Conservation (phyloP, 2,888 invertebrate species). For the Hemistola chrysoprasaria region DNA sequence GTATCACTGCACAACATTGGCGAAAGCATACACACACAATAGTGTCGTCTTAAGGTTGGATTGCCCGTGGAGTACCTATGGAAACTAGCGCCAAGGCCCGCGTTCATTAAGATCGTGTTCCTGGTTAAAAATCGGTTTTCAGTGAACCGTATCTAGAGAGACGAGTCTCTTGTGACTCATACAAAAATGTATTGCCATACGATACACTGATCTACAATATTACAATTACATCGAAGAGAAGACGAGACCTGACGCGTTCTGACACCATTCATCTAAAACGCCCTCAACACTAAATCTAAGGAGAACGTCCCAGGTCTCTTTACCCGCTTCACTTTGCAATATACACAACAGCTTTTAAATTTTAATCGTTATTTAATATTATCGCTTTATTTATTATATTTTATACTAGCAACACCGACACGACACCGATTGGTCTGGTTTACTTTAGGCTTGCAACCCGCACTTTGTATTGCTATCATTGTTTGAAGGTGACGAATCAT, state of each 20-base stretch:
- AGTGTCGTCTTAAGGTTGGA: too few relatives aligned
- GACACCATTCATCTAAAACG: background rate
- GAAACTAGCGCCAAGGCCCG: too few relatives aligned
- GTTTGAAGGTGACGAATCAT: constrained; percentile 27
- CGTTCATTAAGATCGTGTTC: too few relatives aligned
- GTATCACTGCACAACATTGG: too few relatives aligned
- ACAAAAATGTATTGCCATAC: constrained; percentile 54
- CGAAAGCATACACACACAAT: too few relatives aligned
- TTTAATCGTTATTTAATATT: constrained; percentile 48
- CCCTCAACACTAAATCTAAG: constrained; percentile 4
- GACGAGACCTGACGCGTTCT: constrained; percentile 19
- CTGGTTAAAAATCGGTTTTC: too few relatives aligned
- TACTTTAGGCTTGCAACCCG: constrained; percentile 54
- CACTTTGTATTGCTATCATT: constrained; percentile 66
- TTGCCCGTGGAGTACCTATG: too few relatives aligned
- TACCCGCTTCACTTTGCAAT: constrained; percentile 45
- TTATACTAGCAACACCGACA: constrained; percentile 69
- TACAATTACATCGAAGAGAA: constrained; percentile 28
- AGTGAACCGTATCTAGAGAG: too few relatives aligned
- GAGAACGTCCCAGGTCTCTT: constrained; percentile 26
- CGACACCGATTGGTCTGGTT: constrained; percentile 76
- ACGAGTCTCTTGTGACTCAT: too few relatives aligned
- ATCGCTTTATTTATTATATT: constrained; percentile 44
- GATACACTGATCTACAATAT: constrained; percentile 52
- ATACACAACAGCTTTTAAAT: constrained; percentile 47